A percentile compares a stretch with the other conserved stretches of the same genome.
Conservation (phyloP, 2,113 vertebrate genomes). For the Manacus vitellinus region DNA sequence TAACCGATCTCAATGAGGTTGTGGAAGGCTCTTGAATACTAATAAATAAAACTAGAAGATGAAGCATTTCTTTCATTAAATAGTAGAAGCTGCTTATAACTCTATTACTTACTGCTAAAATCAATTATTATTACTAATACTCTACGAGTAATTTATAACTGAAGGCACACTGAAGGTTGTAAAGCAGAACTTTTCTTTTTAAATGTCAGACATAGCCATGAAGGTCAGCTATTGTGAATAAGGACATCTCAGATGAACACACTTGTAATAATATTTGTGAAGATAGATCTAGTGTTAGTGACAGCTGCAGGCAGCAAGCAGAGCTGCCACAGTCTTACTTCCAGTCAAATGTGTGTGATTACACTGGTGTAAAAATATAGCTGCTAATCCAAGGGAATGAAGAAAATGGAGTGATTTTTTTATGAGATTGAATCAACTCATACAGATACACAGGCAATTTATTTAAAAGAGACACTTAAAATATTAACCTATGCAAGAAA, state of each 20-base stretch:
- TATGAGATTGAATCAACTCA: not conserved
- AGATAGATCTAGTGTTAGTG: constrained; percentile 55
- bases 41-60: constrained; percentile 74
- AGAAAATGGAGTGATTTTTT: not conserved
- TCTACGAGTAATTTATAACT: constrained; percentile 68
- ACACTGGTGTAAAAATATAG: not conserved
- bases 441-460: not conserved
- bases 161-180: constrained; percentile 60
- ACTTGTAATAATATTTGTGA: constrained; percentile 68
- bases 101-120: constrained; percentile 78
- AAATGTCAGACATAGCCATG: constrained; percentile 57
- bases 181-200: constrained; percentile 70
- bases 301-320: constrained; percentile 30
- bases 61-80: constrained; percentile 76
- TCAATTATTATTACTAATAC: constrained; percentile 79
- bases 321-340: not conserved
- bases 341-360: not conserved
- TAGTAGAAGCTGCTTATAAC: constrained; percentile 74
- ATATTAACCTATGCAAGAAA: not conserved
- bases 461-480: not conserved
- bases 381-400: not conserved
- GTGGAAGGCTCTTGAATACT: constrained; percentile 63
- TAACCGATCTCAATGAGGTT: constrained; percentile 63
- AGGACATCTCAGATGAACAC: constrained; percentile 52
- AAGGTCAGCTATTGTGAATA: constrained; percentile 58